Base-by-base conservation (phyloP, 2,888 invertebrate genomes). In the Bruchidius siliquastri region DNA sequence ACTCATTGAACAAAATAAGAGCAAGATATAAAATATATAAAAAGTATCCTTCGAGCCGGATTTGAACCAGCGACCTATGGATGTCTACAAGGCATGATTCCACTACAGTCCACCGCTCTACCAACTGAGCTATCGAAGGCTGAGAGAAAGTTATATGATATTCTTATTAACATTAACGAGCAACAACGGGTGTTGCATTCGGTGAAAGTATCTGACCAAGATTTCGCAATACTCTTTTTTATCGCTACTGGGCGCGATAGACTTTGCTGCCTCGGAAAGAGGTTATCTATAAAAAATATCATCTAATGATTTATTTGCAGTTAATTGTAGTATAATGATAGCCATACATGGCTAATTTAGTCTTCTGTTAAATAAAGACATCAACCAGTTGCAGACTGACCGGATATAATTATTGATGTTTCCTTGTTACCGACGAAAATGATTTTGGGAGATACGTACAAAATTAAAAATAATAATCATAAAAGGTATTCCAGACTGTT, bases 41-140 rank as follows among this genome's bases (percentile, higher is more conserved):
- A 68, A 68, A 68, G 22, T 6, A 68, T 82, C 82, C 82, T 82
- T 82, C 82, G 82, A 82, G 83, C 82, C 82, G 82, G 81, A 82
- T 82, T 82, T 82, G 82, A 82, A 82, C 82, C 82, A 82, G 82
- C 82, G 82, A 82, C 90, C 90, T 90, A 90, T 90, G 90, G 90
- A 90, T 90, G 68, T 76, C 77, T 71, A 74, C 72, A 68, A 70
- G 18, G 49, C 18, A 49, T 49, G 49, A 13, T 49, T 13, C 78
- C 75, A 75, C 79, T 79, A 82, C 82, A 83, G 82, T 83, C 83
- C 82, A 83, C 82, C 83, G 83, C 82, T 83, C 83, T 83, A 83
- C 83, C 83, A 82, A 83, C 83, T 83, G 83, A 84, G 84, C 83
- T 84, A 83, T 83, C 83, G 83, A 83, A 83, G 83, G 83, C 20